Base-by-base conservation (phyloP, 2,888 invertebrate species). In the Netelia virgata region DNA sequence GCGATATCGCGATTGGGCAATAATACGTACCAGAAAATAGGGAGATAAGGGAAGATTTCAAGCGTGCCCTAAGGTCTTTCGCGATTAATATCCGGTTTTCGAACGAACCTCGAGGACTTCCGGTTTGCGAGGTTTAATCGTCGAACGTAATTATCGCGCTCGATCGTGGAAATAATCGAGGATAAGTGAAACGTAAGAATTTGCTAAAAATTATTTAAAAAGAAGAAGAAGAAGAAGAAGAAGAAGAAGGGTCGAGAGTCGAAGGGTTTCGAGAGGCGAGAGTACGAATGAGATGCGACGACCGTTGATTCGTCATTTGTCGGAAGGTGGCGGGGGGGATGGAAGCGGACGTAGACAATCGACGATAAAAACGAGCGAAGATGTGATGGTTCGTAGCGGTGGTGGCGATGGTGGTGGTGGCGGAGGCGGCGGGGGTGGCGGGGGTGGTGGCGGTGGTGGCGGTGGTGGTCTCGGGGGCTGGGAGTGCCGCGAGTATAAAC, bases 281-380 rank as follows among this genome's bases (percentile, higher is more conserved):
- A 8, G 43, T n/a, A 53, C 64, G 76, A 68, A 89, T 86, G 88
- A 88, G 72, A 93, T 93, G 93, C 90, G 93, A 85, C 92, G 93
- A 75, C 93, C 93, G 72, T 84, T 93, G 76, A 92, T 92, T 86
- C 92, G 93, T 55, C 93, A 93, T 87, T 89, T 93, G 69, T 93
- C 93, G 66, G 93, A 93, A 87, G 93, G 93, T 80, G 92, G 92
- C 61, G 92, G 91, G 23, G 86, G 88, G 84, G 87, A 90, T 70
- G 84, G 86, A 28, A 86, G 82, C 41, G 86, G 80, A 47, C 85
- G 87, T 70, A 88, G 88, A 53, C 87, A 87, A 69, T 86, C 87
- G 50, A 79, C 70, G 28, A 74, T 82, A 11, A 86, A 85, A 73
- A 84, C 70, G 43, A 83, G 68, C 16, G 87, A 84, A 10, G 86